These are phyloP conservation scores for Drosophila pseudoananassae DNA, from an alignment of 1,140 invertebrate species.

Conservation along the genomic window DNA sequence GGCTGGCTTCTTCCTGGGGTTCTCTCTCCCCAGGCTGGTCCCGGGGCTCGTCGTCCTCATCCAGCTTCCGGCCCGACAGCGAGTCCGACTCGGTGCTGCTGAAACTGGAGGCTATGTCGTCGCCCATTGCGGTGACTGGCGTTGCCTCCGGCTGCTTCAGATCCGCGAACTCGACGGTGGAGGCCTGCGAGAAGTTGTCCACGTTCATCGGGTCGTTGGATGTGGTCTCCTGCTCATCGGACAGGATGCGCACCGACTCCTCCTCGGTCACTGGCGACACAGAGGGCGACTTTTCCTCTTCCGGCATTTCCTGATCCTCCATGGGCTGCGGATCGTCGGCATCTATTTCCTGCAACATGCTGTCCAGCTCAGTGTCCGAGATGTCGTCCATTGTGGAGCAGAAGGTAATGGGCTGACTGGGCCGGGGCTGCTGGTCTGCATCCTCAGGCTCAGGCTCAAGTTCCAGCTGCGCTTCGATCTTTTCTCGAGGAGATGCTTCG, in stretches of 20 bases:
- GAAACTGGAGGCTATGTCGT: conserved; percentile 57
- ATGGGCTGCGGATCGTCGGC: conserved; percentile 41
- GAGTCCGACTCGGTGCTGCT: conserved; percentile 69
- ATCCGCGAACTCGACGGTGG: conserved; percentile 80
- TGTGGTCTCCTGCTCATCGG: conserved; percentile 59
- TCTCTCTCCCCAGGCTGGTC: background rate
- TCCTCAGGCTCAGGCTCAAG: background rate
- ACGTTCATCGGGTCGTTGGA: conserved; percentile 73
- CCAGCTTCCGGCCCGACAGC: conserved; percentile 59
- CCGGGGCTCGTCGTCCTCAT: conserved; percentile 34
- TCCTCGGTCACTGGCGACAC: conserved; percentile 57
- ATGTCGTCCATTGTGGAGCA: conserved; percentile 84
- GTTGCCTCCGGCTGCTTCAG: conserved; percentile 48
- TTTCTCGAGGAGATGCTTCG: background rate
- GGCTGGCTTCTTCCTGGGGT: background rate
- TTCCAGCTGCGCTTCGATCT: background rate
- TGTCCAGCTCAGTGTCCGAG: conserved; percentile 82
- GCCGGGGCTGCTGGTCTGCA: conserved; percentile 20
- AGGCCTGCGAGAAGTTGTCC: conserved; percentile 83
- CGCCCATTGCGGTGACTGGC: conserved; percentile 23
- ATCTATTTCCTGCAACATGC: conserved; percentile 82
- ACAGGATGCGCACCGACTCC: conserved; percentile 68
- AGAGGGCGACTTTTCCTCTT: conserved; percentile 26
- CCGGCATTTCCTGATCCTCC: conserved; percentile 26
- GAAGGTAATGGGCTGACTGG: conserved; percentile 73